Evolutionary conservation across 2,113 vertebrate genomes (phyloP).

Genomic region (Bubo blakistoni): DNA sequence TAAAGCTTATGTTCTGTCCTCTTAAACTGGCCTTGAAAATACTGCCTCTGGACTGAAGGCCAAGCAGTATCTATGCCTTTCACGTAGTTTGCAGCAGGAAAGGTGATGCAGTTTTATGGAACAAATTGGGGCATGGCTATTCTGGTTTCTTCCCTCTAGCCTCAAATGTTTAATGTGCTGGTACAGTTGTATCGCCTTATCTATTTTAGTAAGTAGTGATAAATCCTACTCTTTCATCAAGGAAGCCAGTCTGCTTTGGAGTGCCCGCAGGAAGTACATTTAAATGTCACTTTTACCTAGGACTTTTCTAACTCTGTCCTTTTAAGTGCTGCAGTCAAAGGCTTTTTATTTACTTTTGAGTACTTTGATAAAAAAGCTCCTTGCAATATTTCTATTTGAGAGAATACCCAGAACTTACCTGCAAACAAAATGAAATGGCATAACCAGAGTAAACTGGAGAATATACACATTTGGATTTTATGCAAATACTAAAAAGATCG

Average conservation of each 20-base stretch:
- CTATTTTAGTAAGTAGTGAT: constrained; percentile 33
- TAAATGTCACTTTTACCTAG: constrained; percentile 41
- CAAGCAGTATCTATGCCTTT: not conserved
- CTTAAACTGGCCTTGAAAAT: not conserved
- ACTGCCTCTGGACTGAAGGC: not conserved
- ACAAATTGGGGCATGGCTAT: not conserved
- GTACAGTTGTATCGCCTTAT: constrained; percentile 1
- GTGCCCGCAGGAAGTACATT: constrained; percentile 7
- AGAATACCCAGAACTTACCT: not conserved
- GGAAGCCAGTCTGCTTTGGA: not conserved
- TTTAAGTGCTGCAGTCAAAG: constrained; percentile 14
- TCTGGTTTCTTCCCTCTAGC: constrained; percentile 30
- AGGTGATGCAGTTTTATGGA: not conserved
- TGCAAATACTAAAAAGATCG: not conserved
- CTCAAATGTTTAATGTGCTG: constrained; percentile 18
- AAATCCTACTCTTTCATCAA: constrained; percentile 26
- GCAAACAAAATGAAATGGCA: not conserved
- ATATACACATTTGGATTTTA: not conserved
- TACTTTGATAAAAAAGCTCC: not conserved
- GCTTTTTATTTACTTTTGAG: constrained; percentile 32
- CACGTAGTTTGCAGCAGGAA: not conserved
- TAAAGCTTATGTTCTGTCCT: not conserved
- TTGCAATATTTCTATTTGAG: constrained; percentile 8
- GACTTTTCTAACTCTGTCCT: constrained; percentile 1
- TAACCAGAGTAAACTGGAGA: not conserved